Conservation (phyloP, 2,888 invertebrate genomes). For the Nebria salina region DNA sequence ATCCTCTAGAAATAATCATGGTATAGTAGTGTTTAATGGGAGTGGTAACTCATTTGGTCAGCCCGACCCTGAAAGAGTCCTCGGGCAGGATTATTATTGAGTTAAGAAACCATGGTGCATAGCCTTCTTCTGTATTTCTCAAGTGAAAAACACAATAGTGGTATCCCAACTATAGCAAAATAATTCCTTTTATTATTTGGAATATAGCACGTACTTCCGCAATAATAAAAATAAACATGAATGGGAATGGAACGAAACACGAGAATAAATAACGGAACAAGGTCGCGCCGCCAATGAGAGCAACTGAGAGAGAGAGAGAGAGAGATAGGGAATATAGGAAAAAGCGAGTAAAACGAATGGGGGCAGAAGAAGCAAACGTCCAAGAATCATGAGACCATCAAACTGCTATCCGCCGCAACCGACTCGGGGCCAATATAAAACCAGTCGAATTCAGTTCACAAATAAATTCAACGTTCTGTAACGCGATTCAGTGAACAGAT, state of each 20-base stretch:
- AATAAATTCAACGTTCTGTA: constrained; percentile 35
- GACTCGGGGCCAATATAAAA: constrained; percentile 19
- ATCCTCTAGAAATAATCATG: no score
- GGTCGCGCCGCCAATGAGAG: neutral
- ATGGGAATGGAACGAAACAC: neutral
- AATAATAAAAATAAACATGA: neutral
- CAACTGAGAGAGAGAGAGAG: neutral
- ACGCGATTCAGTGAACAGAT: constrained; percentile 33
- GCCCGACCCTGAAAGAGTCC: no score
- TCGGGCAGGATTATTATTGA: no score
- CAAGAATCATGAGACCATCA: constrained; percentile 3
- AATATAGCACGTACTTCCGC: neutral
- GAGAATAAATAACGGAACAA: neutral
- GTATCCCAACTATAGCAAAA: neutral
- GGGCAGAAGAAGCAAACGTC: neutral
- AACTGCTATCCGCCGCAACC: neutral
- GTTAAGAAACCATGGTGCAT: no score
- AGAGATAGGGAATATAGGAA: neutral
- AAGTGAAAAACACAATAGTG: no score
- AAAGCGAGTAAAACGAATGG: neutral
- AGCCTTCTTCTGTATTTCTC: no score
- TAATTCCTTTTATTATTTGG: neutral
- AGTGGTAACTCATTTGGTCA: no score
- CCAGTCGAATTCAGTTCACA: constrained; percentile 29
- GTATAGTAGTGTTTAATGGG: no score